Base-by-base conservation (phyloP, 1,140 invertebrate genomes). In the Harlomillsia oculata region DNA sequence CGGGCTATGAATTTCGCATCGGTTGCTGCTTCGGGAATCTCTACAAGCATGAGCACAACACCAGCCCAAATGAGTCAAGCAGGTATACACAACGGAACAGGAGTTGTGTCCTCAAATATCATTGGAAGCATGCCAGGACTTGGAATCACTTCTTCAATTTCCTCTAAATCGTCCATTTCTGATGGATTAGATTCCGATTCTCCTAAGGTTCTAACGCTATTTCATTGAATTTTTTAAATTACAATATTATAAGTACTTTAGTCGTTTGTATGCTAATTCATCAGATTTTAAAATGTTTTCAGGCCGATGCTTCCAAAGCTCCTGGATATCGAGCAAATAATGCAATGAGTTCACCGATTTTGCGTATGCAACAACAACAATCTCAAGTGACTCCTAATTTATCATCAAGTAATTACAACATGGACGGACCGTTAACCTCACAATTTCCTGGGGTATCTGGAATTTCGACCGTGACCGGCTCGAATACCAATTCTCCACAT, bases 261-360 rank as follows among this genome's bases (percentile, higher is more conserved):
- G n/a, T n/a, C n/a, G n/a, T n/a, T n/a, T n/a, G n/a, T n/a, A n/a
- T n/a, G n/a, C n/a, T n/a, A n/a, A n/a, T n/a, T n/a, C n/a, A n/a
- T n/a, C n/a, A n/a, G n/a, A n/a, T n/a, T n/a, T n/a, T n/a, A n/a
- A n/a, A n/a, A n/a, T n/a, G n/a, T n/a, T n/a, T 44, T 23, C 69
- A 81, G 67, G 82, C 82, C 3, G 85, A 88, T 71, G 82, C 82
- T 8, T 80, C 84, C 0, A 87, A 88, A 71, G 85, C 87, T 21
- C 85, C 85, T 1, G 86, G 86, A 11, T 89, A 87, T 68, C 77
- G 84, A 66, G 78, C 80, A 6, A 67, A 64, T 44, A 77, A 75
- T 37, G 75, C 79, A 9, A 77, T 84, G 55, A 83, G 82, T 66
- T 85, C 84, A 0, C 82, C 84, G 8, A 54, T 65, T 11, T 36